These are phyloP conservation scores for Rhodophaea formosa DNA, from an alignment of 2,888 invertebrate genomes.

Conservation along the genomic window DNA sequence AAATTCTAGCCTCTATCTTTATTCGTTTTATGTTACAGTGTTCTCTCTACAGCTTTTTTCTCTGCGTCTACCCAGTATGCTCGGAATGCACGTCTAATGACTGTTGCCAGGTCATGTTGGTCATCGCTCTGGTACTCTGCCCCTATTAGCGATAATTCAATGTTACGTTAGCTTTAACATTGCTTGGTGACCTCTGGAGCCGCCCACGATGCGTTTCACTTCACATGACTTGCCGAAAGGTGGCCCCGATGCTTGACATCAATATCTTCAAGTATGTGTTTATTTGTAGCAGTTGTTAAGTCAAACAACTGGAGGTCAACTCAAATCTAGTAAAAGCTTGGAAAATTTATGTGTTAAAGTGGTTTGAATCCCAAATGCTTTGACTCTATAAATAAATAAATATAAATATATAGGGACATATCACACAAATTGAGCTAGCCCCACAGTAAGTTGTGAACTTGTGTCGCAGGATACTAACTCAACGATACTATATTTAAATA, in stretches of 20 bases:
- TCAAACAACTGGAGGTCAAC: slow-evolving; percentile 1
- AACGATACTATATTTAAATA: no score
- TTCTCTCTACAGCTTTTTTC: not conserved
- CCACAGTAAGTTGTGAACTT: no score
- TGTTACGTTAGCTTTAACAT: slow-evolving; percentile 9
- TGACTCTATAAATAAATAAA: no score
- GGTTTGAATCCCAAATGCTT: no score
- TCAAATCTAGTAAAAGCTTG: not conserved
- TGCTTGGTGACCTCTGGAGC: slow-evolving; percentile 2
- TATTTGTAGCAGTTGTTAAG: not conserved
- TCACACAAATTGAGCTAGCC: no score
- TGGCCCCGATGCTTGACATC: slow-evolving; percentile 10
- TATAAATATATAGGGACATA: no score
- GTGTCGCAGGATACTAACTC: no score
- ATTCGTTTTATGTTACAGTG: no score
- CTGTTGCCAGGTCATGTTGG: slow-evolving; percentile 3
- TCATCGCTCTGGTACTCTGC: slow-evolving; percentile 1
- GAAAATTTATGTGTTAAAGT: no score
- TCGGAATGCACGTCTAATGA: not conserved
- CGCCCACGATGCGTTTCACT: slow-evolving; percentile 14
- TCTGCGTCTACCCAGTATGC: not conserved
- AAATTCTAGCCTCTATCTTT: no score
- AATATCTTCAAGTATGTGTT: not conserved
- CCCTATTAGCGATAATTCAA: slow-evolving; percentile 6
- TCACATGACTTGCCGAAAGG: slow-evolving; percentile 10